Evolutionary conservation across 2,797 vertebrate genomes (phyloP), one percentile per base, ranked within the genome.

Genomic region (Micropoecilia bifurca): DNA sequence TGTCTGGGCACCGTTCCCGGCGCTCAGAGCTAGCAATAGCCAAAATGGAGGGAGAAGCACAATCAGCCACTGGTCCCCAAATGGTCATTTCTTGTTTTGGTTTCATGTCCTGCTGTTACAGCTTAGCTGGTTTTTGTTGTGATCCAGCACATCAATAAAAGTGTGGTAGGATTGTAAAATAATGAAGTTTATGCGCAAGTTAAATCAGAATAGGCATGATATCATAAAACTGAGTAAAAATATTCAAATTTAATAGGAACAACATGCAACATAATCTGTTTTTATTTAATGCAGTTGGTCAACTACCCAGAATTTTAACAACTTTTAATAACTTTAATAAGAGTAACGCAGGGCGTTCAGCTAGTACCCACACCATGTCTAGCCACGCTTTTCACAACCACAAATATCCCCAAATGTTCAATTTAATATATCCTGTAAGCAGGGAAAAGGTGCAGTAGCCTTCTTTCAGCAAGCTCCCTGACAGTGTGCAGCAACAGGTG

Each of bases 21-120:
- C 89, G 87, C 89, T 93, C 85, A 89, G 91, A 93, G 91, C 91
- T 90, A 96, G 93, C 92, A 92, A 93, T 85, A 93, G 91, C 94
- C 92, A 94, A 94, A 94, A 95, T 94, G 94, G 93, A 95, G 92
- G 91, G 95, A 94, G 45, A 94, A 94, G 94, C 92, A 93, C 93
- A 95, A 91, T 94, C 90, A 91, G 87, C 86, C 88, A 87, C 89
- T 83, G 88, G 91, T 92, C 89, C 89, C 92, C 68, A 86, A 90
- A 88, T 89, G 83, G 83, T 80, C 79, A 33, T 83, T 72, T 73
- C 76, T 80, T 74, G 47, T 78, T 71, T 75, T 81, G 55, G 72
- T 73, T 59, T 57, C 81, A n/a, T 85, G 78, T 85, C 66, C 76
- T 79, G 79, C 79, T 79, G 50, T 76, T 85, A 76, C n/a, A 78